Evolutionary conservation across 2,888 invertebrate genomes (phyloP).

Genomic region (Drosophila phalerata): DNA sequence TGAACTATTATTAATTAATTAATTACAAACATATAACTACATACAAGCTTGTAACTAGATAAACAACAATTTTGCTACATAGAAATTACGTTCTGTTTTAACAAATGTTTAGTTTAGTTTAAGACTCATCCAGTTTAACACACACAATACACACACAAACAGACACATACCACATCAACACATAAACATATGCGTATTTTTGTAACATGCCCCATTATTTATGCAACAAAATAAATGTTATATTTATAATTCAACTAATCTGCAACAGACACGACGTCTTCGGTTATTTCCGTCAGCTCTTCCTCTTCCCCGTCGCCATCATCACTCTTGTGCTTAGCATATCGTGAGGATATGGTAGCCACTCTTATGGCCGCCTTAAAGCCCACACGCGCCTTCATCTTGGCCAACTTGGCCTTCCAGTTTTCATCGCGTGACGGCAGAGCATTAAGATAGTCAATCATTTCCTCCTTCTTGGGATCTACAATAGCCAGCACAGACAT

Average conservation of each 20-base stretch:
- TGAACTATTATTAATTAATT: constrained; percentile 51
- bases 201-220: constrained; percentile 68
- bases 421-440: constrained; percentile 90
- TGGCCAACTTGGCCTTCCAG: constrained; percentile 90
- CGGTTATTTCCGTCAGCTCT: constrained; percentile 66
- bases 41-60: constrained; percentile 43
- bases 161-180: constrained; percentile 33
- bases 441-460: constrained; percentile 88
- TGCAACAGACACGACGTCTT: constrained; percentile 59
- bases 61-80: constrained; percentile 47
- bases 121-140: constrained; percentile 57
- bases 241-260: constrained; percentile 69
- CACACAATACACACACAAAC: constrained; percentile 20
- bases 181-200: constrained; percentile 60
- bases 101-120: constrained; percentile 68
- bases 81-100: constrained; percentile 52
- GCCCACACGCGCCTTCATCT: constrained; percentile 88
- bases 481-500: constrained; percentile 94
- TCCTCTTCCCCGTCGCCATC: constrained; percentile 62
- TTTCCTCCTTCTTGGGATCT: constrained; percentile 89
- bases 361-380: constrained; percentile 90
- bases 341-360: constrained; percentile 86
- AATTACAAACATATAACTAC: constrained; percentile 40
- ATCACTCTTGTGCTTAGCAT: constrained; percentile 70
- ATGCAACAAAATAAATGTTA: constrained; percentile 77